Evolutionary conservation across 2,797 vertebrate genomes (phyloP), one percentile per base, ranked within the genome.

Genomic region (Chelmon rostratus): DNA sequence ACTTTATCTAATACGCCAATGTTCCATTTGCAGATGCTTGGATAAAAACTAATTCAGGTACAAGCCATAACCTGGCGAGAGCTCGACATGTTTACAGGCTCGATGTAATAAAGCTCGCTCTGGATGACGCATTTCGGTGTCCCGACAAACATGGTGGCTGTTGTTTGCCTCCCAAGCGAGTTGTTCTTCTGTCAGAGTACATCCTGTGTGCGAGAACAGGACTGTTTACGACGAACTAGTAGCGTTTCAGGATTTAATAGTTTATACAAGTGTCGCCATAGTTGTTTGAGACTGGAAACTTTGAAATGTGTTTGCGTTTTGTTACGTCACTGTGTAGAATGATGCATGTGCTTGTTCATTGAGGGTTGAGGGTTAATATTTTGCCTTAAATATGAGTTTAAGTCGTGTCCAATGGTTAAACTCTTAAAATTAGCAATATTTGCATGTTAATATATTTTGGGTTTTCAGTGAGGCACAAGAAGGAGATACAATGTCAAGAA

Each of bases 11-110:
- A 76, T 80, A 64, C 68, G 70, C 31, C 78, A 79, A 81, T 92
- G 91, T 93, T 92, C 92, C 75, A 28, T 82, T 85, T 78, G 52
- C 65, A 73, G 57, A 79, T 76, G 68, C 78, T 79, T 73, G 49
- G 78, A 74, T 80, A 56, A 75, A 75, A 78, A 56, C 62, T 63
- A 84, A 83, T 76, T 82, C 47, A 73, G 62, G 77, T 81, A 37
- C 44, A 40, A 66, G 78, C 76, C 50, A 54, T 46, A 83, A 85
- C 70, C 76, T 49, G 57, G 57, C 3, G 16, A 38, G 33, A 33
- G 50, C 79, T 35, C 18, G 31, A 74, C 35, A 53, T 87, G 85
- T 90, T 88, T 86, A 82, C 71, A 40, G 63, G 73, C 67, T 77
- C 0, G 0, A 28, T 78, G 72, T 57, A 68, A 79, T 70, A 65